Percentiles rank a stretch among this genome's conserved stretches.
These are phyloP conservation scores for Cataglyphis cursor DNA, from an alignment of 2,888 invertebrate genomes.

Conservation along the genomic window DNA sequence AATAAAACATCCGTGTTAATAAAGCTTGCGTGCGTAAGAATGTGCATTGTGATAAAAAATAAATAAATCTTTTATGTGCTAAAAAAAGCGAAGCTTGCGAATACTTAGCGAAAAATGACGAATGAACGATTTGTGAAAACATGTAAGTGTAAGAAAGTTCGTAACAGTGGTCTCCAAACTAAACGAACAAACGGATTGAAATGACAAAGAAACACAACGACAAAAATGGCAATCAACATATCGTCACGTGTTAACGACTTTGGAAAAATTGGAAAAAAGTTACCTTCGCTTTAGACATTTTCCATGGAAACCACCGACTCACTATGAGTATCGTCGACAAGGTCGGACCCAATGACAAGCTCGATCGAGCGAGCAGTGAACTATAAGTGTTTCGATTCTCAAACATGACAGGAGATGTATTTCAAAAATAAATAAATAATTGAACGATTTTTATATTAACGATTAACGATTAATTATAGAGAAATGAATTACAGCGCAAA, in stretches of 20 bases:
- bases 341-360: conserved; percentile 60
- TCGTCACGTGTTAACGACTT: conserved; percentile 46
- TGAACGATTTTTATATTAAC: no score
- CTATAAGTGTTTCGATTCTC: background rate
- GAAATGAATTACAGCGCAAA: background rate
- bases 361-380: conserved; percentile 32
- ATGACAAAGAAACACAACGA: conserved; percentile 53
- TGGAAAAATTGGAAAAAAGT: conserved; percentile 55
- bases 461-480: no score
- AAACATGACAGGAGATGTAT: background rate
- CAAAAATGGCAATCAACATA: conserved; percentile 56
- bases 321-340: conserved; percentile 58
- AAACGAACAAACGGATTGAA: conserved; percentile 60
- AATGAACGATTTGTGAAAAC: background rate
- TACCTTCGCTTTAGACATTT: conserved; percentile 66
- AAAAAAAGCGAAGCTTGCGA: conserved; percentile 28
- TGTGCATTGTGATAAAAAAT: background rate
- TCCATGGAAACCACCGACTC: conserved; percentile 72
- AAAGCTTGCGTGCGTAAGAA: background rate
- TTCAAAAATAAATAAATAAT: background rate
- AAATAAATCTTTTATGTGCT: background rate
- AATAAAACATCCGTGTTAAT: background rate
- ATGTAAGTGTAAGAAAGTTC: conserved; percentile 48
- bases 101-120: conserved; percentile 1
- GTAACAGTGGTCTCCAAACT: conserved; percentile 74